These are phyloP conservation scores for Protodeltote pygarga DNA, from an alignment of 2,888 invertebrate species.

Conservation along the genomic window DNA sequence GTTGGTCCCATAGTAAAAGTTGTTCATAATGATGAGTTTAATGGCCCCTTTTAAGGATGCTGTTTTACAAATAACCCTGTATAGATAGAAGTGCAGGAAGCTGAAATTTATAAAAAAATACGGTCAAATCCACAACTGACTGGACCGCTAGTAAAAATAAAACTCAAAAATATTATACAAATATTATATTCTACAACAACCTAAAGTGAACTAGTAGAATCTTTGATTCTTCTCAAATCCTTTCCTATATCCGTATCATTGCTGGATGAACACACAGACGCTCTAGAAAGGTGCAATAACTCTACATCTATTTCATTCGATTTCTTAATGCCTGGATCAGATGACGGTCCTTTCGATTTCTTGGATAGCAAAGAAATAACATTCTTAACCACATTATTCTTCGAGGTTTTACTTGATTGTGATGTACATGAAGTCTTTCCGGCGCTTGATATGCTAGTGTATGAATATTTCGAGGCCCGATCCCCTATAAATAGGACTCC, in stretches of 20 bases:
- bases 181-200: conserved; percentile 24
- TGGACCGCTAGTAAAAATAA: not conserved
- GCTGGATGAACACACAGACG: conserved; percentile 66
- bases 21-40: too few species aligned
- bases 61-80: too few species aligned
- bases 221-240: conserved; percentile 51
- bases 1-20: too few species aligned
- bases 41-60: too few species aligned
- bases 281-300: conserved; percentile 71
- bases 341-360: conserved; percentile 62
- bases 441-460: conserved; percentile 51
- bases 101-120: too few species aligned
- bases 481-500: conserved; percentile 66
- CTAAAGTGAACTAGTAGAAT: conserved; percentile 70
- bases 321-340: conserved; percentile 66
- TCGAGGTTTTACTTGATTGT: conserved; percentile 70
- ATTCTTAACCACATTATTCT: conserved; percentile 68
- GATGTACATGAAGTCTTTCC: conserved; percentile 52
- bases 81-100: too few species aligned
- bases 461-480: conserved; percentile 67
- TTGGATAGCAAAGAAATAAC: conserved; percentile 62
- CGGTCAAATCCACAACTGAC: too few species aligned
- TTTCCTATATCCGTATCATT: conserved; percentile 60
- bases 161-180: not conserved
- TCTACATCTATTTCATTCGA: conserved; percentile 62